Evolutionary conservation across 53 echinoderm and acorn worm genomes (phyloP).

Genomic region (Mesocentrotus franciscanus): DNA sequence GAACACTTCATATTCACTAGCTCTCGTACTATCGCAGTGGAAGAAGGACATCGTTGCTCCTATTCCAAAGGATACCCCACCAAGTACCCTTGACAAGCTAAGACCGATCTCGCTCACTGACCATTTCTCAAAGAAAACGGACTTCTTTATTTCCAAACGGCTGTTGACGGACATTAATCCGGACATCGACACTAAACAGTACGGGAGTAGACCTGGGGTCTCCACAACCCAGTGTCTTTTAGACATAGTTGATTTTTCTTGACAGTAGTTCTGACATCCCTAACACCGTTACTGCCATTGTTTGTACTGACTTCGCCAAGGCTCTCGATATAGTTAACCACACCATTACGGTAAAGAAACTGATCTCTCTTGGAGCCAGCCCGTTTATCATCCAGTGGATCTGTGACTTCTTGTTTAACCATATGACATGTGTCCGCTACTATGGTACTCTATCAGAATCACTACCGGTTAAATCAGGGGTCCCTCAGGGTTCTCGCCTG

Average conservation of each 20-base stretch:
- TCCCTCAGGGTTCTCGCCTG: no score
- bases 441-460: no score
- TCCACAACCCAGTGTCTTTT: background rate
- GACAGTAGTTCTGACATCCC: background rate
- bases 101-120: background rate
- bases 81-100: background rate
- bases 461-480: no score
- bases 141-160: background rate
- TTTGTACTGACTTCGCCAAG: background rate
- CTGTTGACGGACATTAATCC: background rate
- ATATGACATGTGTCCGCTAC: no score
- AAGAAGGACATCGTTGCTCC: conserved; percentile 60
- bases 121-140: background rate
- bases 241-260: background rate
- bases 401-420: no score
- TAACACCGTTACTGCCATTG: background rate
- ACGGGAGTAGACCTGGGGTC: background rate
- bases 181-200: background rate
- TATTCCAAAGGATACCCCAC: no score
- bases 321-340: no score
- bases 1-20: conserved; percentile 51
- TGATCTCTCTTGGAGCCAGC: no score
- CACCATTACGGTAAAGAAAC: no score
- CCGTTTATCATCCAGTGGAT: no score
- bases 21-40: conserved; percentile 54